Base-by-base conservation (phyloP, 2,113 vertebrate genomes). In the Emydura subglobosa region DNA sequence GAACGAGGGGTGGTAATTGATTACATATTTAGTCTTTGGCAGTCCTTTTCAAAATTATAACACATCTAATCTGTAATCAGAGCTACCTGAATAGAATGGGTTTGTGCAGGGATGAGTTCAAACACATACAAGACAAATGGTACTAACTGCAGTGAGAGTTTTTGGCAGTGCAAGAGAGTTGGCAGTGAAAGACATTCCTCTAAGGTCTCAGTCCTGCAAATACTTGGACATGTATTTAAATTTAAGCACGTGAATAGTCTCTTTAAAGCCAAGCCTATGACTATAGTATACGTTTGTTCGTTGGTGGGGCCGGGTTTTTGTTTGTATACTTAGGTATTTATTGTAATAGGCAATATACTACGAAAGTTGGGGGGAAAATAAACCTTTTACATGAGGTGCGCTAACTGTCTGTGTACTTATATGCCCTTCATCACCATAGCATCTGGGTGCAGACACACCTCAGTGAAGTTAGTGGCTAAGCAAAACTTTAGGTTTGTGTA, bases 241-340 rank as follows among this genome's bases (percentile, higher is more conserved):
- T 76, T 65, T 83, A 87, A 76, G 49, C 34, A 44, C 5, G 4
- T 17, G 53, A 94, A 47, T 8, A 59, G 34, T 87, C 51, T 85
- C 39, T 78, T n/a, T 31, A 81, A 97, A 97, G 84, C 85, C 95
- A 92, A 83, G 90, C 55, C 13, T 29, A 53, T 89, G 27, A 31
- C 29, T 93, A 85, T 27, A 12, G 81, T 54, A 80, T 88, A 79
- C 54, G 90, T 74, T 95, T 92, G 86, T 91, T 81, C 82, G 91
- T 83, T 86, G 87, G 85, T 88, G 95, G 96, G 94, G 74, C 92
- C 95, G 65, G 94, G 93, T 74, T 92, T 97, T 97, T 97, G 96
- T 97, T 97, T 80, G 79, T 95, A 90, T 97, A 91, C 93, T 87
- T 93, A n/a, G 39, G 19, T 39, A 39, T 72, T 72, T 39, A 72